These are phyloP conservation scores for Bryconaethiops microstoma DNA, from an alignment of 2,797 vertebrate genomes.

Conservation along the genomic window DNA sequence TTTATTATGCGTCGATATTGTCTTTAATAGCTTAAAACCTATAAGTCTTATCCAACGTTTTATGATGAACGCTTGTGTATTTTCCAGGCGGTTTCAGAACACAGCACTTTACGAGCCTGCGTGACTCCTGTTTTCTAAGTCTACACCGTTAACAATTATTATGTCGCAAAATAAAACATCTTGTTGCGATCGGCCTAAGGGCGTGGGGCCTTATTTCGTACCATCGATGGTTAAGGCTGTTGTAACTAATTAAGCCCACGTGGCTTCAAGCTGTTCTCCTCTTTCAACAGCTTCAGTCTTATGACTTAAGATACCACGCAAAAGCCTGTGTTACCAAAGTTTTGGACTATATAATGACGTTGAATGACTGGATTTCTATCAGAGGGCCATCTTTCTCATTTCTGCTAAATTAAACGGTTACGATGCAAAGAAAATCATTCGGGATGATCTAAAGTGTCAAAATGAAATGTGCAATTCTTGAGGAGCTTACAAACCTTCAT, in stretches of 20 bases:
- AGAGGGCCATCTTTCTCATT: too few species aligned
- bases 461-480: too few species aligned
- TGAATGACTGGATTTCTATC: too few species aligned
- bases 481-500: too few species aligned
- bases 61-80: background rate
- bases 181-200: background rate
- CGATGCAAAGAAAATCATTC: too few species aligned
- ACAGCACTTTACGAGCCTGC: background rate
- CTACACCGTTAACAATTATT: background rate
- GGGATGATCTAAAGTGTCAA: too few species aligned
- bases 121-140: background rate
- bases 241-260: too few species aligned
- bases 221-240: background rate
- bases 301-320: background rate
- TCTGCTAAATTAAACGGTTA: too few species aligned
- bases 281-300: background rate
- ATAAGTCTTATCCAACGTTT: background rate
- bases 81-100: background rate
- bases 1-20: background rate
- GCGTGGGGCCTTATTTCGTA: background rate
- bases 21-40: background rate
- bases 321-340: too few species aligned
- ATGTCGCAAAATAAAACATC: background rate
- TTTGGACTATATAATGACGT: too few species aligned
- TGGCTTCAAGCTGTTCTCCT: background rate